Percentiles rank a stretch among this genome's conserved stretches.
Evolutionary conservation across 2,113 vertebrate genomes (phyloP).

Genomic region (Thymallus thymallus): DNA sequence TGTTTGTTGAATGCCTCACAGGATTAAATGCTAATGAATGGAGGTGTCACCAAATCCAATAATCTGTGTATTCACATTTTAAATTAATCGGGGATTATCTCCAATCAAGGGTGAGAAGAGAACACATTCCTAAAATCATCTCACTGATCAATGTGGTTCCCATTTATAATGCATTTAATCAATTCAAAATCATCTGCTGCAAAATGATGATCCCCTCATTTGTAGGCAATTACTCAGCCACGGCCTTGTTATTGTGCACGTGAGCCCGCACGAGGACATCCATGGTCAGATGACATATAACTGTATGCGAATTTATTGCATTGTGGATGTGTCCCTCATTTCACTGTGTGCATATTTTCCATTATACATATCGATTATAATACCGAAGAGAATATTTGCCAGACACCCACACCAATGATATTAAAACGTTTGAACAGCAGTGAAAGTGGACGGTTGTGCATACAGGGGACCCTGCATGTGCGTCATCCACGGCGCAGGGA

Average conservation of each 20-base stretch:
- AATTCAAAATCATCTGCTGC: slow-evolving; percentile 13
- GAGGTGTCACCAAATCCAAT: slow-evolving; percentile 31
- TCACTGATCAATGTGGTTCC: slow-evolving; percentile 47
- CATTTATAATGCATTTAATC: slow-evolving; percentile 28
- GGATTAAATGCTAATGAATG: slow-evolving; percentile 21
- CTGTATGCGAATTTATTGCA: not conserved
- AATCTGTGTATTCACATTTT: slow-evolving; percentile 41
- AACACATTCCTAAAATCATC: slow-evolving; percentile 31
- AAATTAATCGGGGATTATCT: slow-evolving; percentile 44
- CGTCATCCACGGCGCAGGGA: not conserved
- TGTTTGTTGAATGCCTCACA: slow-evolving; percentile 9
- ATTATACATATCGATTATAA: not conserved
- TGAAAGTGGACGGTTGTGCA: too few species aligned
- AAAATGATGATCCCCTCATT: slow-evolving; percentile 61
- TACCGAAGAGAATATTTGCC: not conserved
- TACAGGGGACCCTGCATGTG: not conserved
- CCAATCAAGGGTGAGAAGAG: slow-evolving; percentile 55
- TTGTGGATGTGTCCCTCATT: not conserved
- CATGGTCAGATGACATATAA: not conserved
- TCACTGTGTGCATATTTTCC: not conserved
- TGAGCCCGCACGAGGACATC: not conserved
- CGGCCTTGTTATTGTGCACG: not conserved
- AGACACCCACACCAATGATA: not conserved
- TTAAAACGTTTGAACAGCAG: not conserved
- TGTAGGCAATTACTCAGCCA: slow-evolving; percentile 43